These are phyloP conservation scores for Pyrgilauda ruficollis DNA, from an alignment of 2,113 vertebrate species.

Conservation along the genomic window DNA sequence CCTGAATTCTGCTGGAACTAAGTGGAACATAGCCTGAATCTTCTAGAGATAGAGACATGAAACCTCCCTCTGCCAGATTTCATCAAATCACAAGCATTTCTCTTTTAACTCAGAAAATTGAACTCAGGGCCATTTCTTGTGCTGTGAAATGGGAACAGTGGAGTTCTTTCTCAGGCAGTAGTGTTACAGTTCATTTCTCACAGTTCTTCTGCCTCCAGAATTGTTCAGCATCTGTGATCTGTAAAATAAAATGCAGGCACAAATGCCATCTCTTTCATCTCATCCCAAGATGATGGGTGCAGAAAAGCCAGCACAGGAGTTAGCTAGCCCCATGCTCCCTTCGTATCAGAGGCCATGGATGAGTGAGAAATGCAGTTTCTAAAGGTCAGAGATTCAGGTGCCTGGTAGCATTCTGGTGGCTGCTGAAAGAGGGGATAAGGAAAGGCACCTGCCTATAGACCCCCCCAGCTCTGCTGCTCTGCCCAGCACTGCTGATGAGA, in stretches of 20 bases:
- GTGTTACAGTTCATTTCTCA: neutral
- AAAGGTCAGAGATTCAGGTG: neutral
- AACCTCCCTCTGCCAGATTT: neutral
- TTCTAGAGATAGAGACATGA: neutral
- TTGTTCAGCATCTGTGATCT: neutral
- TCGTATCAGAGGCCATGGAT: neutral
- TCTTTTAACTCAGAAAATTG: neutral
- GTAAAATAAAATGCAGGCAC: neutral
- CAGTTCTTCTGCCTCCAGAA: neutral
- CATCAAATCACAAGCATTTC: neutral
- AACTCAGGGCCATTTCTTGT: neutral
- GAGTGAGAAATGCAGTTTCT: neutral
- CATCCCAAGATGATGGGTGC: neutral
- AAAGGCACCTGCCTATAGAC: neutral
- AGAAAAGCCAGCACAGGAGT: neutral
- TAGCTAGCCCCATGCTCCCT: neutral
- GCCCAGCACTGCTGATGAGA: neutral
- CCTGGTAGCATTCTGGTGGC: neutral
- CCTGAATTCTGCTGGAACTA: neutral
- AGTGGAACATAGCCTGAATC: neutral
- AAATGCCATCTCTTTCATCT: neutral
- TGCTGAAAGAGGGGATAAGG: neutral
- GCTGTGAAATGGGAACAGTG: neutral
- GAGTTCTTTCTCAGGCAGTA: neutral
- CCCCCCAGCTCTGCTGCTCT: neutral